Evolutionary conservation across 2,797 vertebrate species (phyloP).

Genomic region (Phrynocephalus forsythii): DNA sequence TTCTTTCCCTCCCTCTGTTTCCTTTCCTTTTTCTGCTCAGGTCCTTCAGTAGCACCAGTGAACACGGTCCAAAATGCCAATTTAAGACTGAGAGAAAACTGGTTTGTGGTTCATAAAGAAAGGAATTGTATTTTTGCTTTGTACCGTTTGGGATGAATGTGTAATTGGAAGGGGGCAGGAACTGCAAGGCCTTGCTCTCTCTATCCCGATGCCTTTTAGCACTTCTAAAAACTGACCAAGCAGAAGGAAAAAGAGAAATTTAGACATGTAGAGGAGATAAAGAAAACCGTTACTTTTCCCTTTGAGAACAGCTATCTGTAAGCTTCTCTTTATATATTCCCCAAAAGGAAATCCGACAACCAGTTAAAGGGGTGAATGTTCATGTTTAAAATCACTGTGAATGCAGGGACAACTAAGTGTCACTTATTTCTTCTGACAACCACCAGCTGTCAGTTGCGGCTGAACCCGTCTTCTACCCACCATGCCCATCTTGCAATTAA

Average conservation of each 20-base stretch:
- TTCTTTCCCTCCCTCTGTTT: slow-evolving; percentile 75
- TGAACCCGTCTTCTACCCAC: slow-evolving; percentile 31
- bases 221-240: slow-evolving; percentile 68
- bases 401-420: slow-evolving; percentile 44
- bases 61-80: slow-evolving; percentile 76
- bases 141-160: slow-evolving; percentile 69
- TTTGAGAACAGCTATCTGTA: slow-evolving; percentile 51
- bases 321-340: not conserved
- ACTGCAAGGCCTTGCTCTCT: slow-evolving; percentile 64
- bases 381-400: slow-evolving; percentile 50
- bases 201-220: slow-evolving; percentile 63
- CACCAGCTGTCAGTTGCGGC: not conserved
- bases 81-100: slow-evolving; percentile 76
- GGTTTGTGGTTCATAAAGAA: slow-evolving; percentile 69
- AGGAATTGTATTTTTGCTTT: slow-evolving; percentile 76
- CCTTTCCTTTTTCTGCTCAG: slow-evolving; percentile 70
- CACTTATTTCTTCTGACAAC: slow-evolving; percentile 54
- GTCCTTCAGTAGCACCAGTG: slow-evolving; percentile 67
- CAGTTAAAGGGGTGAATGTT: slow-evolving; percentile 50
- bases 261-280: slow-evolving; percentile 59
- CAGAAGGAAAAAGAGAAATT: slow-evolving; percentile 33
- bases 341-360: slow-evolving; percentile 42
- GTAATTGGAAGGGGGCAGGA: slow-evolving; percentile 72
- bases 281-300: slow-evolving; percentile 56
- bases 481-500: slow-evolving; percentile 10